Base-by-base conservation (phyloP, 2,888 invertebrate species). In the Apamea monoglypha region DNA sequence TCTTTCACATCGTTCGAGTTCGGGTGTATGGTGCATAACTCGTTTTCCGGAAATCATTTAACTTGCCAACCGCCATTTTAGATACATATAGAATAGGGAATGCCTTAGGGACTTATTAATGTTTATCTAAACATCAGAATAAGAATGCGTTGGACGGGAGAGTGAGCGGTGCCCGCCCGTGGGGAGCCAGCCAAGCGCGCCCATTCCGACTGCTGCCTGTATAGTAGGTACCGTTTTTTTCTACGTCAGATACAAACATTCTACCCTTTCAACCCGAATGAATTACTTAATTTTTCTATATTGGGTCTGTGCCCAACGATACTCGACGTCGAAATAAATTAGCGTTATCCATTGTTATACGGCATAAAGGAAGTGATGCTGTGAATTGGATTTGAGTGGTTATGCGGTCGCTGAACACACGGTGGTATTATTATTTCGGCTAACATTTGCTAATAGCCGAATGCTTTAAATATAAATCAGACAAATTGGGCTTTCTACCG, bases 231-330 rank as follows among this genome's bases (percentile, higher is more conserved):
- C 92, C 92, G 90, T 91, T 94, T 96, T 96, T 96, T 96, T 93
- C 93, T 92, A 94, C 91, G 96, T 96, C 96, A 96, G 94, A 94
- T 92, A 95, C 95, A 96, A 94, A 92, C 94, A 93, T 92, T 92
- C 91, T 92, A 96, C 96, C 96, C 96, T 95, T 96, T 96, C 95
- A 94, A 94, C 93, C 92, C 94, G 92, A 96, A 96, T 95, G 95
- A 96, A 96, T 96, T 95, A 95, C 96, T 96, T 96, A 96, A 96
- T 96, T 96, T 96, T 95, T 96, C 94, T 93, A 93, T 94, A 94
- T 94, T 92, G 92, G 89, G 91, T 92, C 91, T 92, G 92, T 92
- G 92, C 94, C 94, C 94, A 92, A 91, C 91, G 89, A 92, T 92
- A 91, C 91, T 94, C 91, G 90, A 94, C 92, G 95, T 95, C 95